Percentiles rank a stretch among this genome's conserved stretches.
Conservation (phyloP, 2,888 invertebrate genomes). For the Sarcophaga carnaria region DNA sequence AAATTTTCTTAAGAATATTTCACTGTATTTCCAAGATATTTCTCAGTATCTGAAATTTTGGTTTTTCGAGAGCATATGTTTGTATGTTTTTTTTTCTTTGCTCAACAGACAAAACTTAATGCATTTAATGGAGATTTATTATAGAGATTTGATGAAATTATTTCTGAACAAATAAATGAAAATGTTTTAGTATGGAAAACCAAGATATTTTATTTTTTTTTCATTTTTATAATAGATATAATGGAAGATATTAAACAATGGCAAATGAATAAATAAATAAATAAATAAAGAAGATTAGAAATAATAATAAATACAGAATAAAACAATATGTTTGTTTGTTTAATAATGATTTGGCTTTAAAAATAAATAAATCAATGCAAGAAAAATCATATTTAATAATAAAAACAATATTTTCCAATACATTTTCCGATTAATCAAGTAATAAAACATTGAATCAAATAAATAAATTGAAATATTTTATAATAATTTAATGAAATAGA, state of each 20-base stretch:
- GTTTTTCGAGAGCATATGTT: not conserved
- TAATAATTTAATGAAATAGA: too few relatives aligned
- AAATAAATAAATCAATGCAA: conserved; percentile 13
- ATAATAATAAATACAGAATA: not conserved
- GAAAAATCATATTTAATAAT: conserved; percentile 5
- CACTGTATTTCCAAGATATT: not conserved
- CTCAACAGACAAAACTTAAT: conserved; percentile 15
- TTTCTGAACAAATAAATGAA: not conserved
- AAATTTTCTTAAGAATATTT: not conserved
- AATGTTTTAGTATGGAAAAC: conserved; percentile 13
- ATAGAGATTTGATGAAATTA: conserved; percentile 29
- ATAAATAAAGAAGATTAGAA: conserved; percentile 1
- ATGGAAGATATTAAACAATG: conserved; percentile 11
- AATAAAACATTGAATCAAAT: too few relatives aligned
- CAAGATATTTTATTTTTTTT: not conserved
- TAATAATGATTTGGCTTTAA: not conserved
- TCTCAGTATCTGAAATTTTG: not conserved
- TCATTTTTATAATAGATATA: conserved; percentile 19
- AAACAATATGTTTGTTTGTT: conserved; percentile 2
- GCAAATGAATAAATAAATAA: not conserved
- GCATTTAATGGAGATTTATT: conserved; percentile 59
- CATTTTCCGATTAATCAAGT: too few relatives aligned
- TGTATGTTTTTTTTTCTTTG: not conserved
- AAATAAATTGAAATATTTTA: too few relatives aligned
- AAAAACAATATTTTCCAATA: not conserved